These are phyloP conservation scores for Tenualosa ilisha DNA, from an alignment of 2,797 vertebrate species.

Conservation along the genomic window DNA sequence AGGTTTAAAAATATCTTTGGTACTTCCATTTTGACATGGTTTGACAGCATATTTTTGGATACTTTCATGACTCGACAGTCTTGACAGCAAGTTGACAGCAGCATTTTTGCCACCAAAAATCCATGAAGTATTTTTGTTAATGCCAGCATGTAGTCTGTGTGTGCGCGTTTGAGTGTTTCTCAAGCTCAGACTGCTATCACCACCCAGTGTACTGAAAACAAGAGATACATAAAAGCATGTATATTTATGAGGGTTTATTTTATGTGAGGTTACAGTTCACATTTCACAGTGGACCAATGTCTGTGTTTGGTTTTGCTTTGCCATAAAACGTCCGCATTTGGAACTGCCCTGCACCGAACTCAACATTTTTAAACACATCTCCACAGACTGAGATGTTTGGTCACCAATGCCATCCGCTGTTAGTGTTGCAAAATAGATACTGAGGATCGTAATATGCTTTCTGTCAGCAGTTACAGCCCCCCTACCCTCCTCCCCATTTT, in stretches of 20 bases:
- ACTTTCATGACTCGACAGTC: constrained; percentile 17
- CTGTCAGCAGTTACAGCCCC: background rate
- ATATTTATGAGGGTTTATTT: constrained; percentile 6
- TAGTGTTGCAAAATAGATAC: background rate
- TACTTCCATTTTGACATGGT: background rate
- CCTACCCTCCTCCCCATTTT: background rate
- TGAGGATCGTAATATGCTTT: background rate
- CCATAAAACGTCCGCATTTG: constrained; percentile 11
- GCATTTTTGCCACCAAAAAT: background rate
- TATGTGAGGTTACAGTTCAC: background rate
- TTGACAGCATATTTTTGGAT: background rate
- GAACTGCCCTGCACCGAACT: background rate
- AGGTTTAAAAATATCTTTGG: background rate
- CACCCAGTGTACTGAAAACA: background rate
- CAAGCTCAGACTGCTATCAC: background rate
- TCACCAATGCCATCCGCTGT: background rate
- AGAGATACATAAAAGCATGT: background rate
- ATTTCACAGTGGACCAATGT: background rate
- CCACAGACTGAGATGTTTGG: background rate
- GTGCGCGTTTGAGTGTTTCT: background rate
- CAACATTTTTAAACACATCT: background rate
- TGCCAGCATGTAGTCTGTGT: background rate
- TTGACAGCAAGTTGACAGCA: constrained; percentile 40
- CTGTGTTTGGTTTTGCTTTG: background rate
- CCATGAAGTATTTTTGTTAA: constrained; percentile 3